Percentiles rank a stretch among this genome's conserved stretches.
phyloP scores from a whole-genome alignment of 2,888 invertebrate species.

The Beris morrisii region DNA sequence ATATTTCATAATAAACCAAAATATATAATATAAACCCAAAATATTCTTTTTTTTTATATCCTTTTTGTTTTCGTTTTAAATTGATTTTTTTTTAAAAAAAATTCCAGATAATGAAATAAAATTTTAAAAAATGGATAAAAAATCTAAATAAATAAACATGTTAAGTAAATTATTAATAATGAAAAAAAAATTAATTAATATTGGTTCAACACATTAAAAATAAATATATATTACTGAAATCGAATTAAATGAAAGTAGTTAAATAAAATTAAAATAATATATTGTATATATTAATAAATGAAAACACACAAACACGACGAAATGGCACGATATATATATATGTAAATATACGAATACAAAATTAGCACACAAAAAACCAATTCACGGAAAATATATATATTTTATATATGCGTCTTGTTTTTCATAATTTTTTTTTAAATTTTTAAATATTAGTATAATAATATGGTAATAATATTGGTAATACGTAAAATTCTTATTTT shows the following conservation, averaged over 20 bases:
- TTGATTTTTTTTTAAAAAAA: slow-evolving; percentile 21
- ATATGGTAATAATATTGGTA: too few species aligned
- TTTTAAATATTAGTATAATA: slow-evolving; percentile 10
- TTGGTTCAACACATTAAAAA: slow-evolving; percentile 3
- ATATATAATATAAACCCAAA: slow-evolving; percentile 1
- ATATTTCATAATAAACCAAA: neutral
- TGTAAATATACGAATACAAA: slow-evolving; percentile 50
- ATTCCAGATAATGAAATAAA: neutral
- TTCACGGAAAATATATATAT: slow-evolving; percentile 53
- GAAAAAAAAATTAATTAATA: slow-evolving; percentile 39
- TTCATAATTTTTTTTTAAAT: slow-evolving; percentile 8
- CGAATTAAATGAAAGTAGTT: slow-evolving; percentile 36
- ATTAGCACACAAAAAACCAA: slow-evolving; percentile 55
- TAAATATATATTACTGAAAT: slow-evolving; percentile 33
- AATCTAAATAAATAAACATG: neutral
- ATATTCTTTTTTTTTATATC: slow-evolving; percentile 32
- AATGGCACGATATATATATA: slow-evolving; percentile 45
- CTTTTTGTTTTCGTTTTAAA: slow-evolving; percentile 36
- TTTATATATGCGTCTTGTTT: slow-evolving; percentile 10
- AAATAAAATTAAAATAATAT: slow-evolving; percentile 29
- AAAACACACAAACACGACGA: slow-evolving; percentile 54
- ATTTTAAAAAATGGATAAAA: neutral
- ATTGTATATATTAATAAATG: slow-evolving; percentile 28
- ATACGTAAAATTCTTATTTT: too few species aligned
- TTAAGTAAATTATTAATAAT: slow-evolving; percentile 18